phyloP scores from a whole-genome alignment of 2,888 invertebrate genomes.

The Stramonita haemastoma region DNA sequence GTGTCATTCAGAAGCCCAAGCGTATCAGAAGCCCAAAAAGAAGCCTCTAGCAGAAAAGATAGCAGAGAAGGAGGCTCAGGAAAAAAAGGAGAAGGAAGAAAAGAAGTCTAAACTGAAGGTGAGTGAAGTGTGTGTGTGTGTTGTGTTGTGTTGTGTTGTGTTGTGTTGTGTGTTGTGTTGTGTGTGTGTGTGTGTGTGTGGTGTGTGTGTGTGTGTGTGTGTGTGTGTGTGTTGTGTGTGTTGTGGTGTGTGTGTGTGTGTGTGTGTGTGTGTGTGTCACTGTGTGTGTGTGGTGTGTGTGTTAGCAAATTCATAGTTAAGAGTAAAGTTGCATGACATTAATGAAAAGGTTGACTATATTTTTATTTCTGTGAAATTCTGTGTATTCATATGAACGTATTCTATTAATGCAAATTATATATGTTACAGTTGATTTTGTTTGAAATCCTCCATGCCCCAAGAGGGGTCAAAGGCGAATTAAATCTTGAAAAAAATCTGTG shows the following conservation, averaged over 20 bases:
- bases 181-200: neutral
- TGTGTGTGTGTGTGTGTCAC: neutral
- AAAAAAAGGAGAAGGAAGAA: slow-evolving; percentile 78
- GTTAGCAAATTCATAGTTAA: no score
- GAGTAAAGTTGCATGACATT: no score
- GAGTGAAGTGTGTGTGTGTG: neutral
- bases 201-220: no score
- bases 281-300: neutral
- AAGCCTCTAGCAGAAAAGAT: slow-evolving; percentile 82
- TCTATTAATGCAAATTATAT: no score
- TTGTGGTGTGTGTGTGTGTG: neutral
- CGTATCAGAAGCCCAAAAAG: slow-evolving; percentile 81
- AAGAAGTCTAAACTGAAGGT: slow-evolving; percentile 44
- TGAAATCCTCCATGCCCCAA: no score
- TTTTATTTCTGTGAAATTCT: no score
- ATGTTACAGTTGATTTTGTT: no score
- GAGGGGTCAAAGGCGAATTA: no score
- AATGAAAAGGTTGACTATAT: no score
- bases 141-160: neutral
- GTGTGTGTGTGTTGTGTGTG: neutral
- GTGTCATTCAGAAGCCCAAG: slow-evolving; percentile 71
- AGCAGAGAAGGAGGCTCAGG: slow-evolving; percentile 86
- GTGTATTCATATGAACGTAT: no score
- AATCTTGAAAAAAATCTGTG: no score
- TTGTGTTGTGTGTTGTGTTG: neutral